Base-by-base conservation (phyloP, 1,140 invertebrate species). In the Tetramorium alpestre region DNA sequence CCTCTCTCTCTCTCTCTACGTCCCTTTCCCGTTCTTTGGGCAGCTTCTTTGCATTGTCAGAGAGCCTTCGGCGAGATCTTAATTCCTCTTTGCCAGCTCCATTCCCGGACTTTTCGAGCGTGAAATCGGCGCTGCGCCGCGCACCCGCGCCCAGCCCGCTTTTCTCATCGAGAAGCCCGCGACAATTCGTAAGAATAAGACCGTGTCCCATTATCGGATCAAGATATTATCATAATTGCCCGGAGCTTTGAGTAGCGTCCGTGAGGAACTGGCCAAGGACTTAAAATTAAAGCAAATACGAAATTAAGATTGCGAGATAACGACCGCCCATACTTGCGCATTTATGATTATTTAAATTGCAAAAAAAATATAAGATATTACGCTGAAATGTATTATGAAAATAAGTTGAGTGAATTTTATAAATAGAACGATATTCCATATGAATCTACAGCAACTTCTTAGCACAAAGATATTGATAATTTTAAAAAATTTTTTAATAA, bases 171-270 rank as follows among this genome's bases (percentile, higher is more conserved):
- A 70, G 75, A 70, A 80, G 64, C 89, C 86, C 81, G 87, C 81
- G 89, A 88, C 86, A 86, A 91, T 88, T 91, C 89, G 89, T 87
- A 90, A 90, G 89, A 90, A 90, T 90, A 90, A 90, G 89, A 90
- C 78, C 88, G 89, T 85, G 89, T 89, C 88, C 89, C 89, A 91
- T 91, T 91, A 90, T 91, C 89, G 90, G 90, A 91, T 91, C 90
- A 90, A 90, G 90, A 88, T 90, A 91, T 91, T 91, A 91, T 91
- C 90, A 88, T 91, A 91, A 91, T 91, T 91, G 90, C 89, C 85
- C 38, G 58, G 60, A 77, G 73, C 75, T 87, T 67, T 90, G 62
- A 69, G 69, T 11, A n/a, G 22, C 69, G 56, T 47, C 25, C 33
- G 65, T 56, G 65, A 41, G 69, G 67, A 28, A 85, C 44, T n/a